Evolutionary conservation across 2,797 vertebrate genomes (phyloP), one percentile per base, ranked within the genome.

Genomic region (Lateolabrax maculatus): DNA sequence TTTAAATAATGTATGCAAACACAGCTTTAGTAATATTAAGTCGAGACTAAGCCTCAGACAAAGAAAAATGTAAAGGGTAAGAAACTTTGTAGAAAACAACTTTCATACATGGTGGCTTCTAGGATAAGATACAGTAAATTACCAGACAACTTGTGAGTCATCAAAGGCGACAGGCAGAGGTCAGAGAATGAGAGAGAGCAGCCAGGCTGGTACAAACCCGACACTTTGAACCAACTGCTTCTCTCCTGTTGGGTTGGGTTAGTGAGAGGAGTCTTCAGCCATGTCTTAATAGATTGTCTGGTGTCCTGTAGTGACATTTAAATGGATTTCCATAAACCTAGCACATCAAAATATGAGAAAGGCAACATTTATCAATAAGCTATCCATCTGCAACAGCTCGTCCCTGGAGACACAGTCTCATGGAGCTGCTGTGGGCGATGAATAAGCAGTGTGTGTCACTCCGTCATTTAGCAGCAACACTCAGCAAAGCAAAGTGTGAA

Each of bases 321-420:
- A 87, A 86, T 88, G 57, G 72, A 80, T 90, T 85, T 81, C 65
- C 77, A 80, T 84, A 83, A 86, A 73, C 66, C 31, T 31, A 74
- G 63, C 75, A 64, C 68, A 87, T 81, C 79, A 79, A 73, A 78
- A 84, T 78, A 83, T 13, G 19, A 29, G 51, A 80, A 10, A 56
- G 37, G 65, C 73, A 44, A 39, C 73, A 82, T 89, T 84, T 77
- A 80, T 89, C 84, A 88, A 79, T 84, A 73, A 82, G 58, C 74
- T 77, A 76, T 76, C 79, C 78, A 65, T 84, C 71, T 86, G 70
- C 73, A 67, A 10, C 78, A 53, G 41, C 70, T 57, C 31, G 3
- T 77, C 80, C 58, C 79, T 4, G 67, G 63, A 78, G 75, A 55
- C 62, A 19, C 15, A 4, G 68, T 57, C 73, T 74, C 49, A 36